Evolutionary conservation across 2,797 vertebrate genomes (phyloP).

Genomic region (Lerista edwardsae): DNA sequence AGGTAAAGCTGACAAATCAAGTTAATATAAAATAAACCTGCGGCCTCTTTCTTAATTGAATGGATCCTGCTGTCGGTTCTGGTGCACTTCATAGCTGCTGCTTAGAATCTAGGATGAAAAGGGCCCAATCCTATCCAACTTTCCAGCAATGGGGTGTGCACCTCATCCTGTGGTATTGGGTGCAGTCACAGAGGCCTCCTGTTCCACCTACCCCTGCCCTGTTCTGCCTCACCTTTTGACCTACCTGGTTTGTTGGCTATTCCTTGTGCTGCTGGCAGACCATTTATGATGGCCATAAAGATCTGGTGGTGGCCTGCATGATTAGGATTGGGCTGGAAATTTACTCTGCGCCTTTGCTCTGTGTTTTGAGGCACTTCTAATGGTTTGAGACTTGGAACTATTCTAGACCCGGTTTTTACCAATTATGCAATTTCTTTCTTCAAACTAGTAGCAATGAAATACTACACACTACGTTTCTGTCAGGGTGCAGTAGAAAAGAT

Average conservation of each 20-base stretch:
- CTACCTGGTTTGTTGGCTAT: too few relatives aligned
- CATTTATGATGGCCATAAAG: too few relatives aligned
- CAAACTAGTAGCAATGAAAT: neutral
- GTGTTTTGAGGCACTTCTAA: neutral
- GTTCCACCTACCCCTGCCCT: too few relatives aligned
- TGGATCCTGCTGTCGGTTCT: slow-evolving; percentile 2
- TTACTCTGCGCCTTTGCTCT: neutral
- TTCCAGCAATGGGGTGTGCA: too few relatives aligned
- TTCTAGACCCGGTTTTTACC: neutral
- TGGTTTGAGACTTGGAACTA: neutral
- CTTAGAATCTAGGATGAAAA: neutral
- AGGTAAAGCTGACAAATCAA: neutral
- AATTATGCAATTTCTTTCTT: too few relatives aligned
- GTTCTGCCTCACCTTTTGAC: too few relatives aligned
- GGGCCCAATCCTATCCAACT: too few relatives aligned
- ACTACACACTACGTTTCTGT: neutral
- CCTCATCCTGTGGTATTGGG: too few relatives aligned
- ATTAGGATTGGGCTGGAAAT: neutral
- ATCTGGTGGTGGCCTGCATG: too few relatives aligned
- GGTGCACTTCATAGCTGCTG: neutral
- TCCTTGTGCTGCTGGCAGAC: too few relatives aligned
- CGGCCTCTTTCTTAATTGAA: neutral
- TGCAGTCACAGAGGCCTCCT: neutral
- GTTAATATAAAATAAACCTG: neutral
- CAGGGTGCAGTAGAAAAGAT: neutral